These are phyloP conservation scores for Corticium candelabrum DNA, from an alignment of 37 sponge, comb jelly and placozoan species.

Conservation along the genomic window DNA sequence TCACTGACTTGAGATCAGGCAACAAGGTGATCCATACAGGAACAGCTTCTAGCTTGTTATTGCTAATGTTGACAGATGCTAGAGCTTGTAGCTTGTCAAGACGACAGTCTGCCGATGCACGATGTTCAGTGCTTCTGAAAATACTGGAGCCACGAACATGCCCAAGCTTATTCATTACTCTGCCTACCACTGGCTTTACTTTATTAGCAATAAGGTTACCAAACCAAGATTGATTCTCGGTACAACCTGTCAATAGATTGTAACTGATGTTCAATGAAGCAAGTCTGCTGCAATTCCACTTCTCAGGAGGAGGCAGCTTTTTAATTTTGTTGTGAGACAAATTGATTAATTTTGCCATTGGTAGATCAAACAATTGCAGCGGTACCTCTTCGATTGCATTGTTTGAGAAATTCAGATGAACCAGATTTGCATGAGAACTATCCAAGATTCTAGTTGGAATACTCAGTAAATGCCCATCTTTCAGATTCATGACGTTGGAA, in stretches of 20 bases:
- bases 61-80: constrained; percentile 29
- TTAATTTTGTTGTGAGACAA: background rate
- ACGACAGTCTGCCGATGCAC: background rate
- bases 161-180: background rate
- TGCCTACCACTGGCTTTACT: background rate
- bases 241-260: background rate
- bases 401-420: background rate
- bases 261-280: background rate
- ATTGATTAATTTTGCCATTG: background rate
- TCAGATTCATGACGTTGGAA: background rate
- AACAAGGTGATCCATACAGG: constrained; percentile 69
- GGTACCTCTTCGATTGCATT: background rate
- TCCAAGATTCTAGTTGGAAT: background rate
- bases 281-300: background rate
- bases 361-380: background rate
- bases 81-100: background rate
- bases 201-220: background rate
- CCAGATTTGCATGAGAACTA: background rate
- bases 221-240: background rate
- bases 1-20: constrained; percentile 45
- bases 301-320: background rate
- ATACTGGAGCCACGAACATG: background rate
- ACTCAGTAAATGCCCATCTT: background rate
- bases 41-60: constrained; percentile 36
- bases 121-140: background rate